These are phyloP conservation scores for Coreoperca whiteheadi DNA, from an alignment of 2,113 vertebrate species.

Conservation along the genomic window DNA sequence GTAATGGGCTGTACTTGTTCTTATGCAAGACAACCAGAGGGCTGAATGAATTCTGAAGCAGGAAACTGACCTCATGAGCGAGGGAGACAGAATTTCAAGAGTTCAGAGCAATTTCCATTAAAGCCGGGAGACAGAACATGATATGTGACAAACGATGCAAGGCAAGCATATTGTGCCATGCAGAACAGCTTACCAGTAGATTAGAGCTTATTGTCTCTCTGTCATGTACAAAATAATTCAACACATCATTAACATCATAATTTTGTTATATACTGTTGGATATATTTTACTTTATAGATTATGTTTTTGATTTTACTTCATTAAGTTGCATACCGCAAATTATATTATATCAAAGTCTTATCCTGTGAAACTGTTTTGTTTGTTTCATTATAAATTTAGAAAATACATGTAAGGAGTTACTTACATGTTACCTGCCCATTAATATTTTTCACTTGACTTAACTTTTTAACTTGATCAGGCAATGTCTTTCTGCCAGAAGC, in stretches of 20 bases:
- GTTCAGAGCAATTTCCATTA: slow-evolving; percentile 78
- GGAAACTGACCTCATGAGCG: slow-evolving; percentile 75
- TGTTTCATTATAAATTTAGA: neutral
- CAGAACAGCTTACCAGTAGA: slow-evolving; percentile 26
- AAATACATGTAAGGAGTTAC: neutral
- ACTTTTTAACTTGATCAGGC: slow-evolving; percentile 1
- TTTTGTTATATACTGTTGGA: neutral
- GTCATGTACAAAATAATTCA: slow-evolving; percentile 38
- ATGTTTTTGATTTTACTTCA: slow-evolving; percentile 6
- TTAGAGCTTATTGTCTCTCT: slow-evolving; percentile 38
- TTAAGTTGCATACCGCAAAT: neutral
- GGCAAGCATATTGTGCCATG: slow-evolving; percentile 50
- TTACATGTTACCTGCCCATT: neutral
- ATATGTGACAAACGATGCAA: slow-evolving; percentile 67
- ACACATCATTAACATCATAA: slow-evolving; percentile 14
- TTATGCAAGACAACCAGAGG: slow-evolving; percentile 80
- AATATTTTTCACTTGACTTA: neutral
- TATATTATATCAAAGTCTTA: neutral
- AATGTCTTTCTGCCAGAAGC: neutral
- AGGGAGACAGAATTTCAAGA: slow-evolving; percentile 69
- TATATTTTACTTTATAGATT: slow-evolving; percentile 1
- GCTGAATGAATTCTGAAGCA: slow-evolving; percentile 76
- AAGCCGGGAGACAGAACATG: slow-evolving; percentile 64
- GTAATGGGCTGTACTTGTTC: slow-evolving; percentile 78
- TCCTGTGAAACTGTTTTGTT: neutral